These are phyloP conservation scores for Antigone vipio DNA, from an alignment of 2,113 vertebrate genomes.

Conservation along the genomic window DNA sequence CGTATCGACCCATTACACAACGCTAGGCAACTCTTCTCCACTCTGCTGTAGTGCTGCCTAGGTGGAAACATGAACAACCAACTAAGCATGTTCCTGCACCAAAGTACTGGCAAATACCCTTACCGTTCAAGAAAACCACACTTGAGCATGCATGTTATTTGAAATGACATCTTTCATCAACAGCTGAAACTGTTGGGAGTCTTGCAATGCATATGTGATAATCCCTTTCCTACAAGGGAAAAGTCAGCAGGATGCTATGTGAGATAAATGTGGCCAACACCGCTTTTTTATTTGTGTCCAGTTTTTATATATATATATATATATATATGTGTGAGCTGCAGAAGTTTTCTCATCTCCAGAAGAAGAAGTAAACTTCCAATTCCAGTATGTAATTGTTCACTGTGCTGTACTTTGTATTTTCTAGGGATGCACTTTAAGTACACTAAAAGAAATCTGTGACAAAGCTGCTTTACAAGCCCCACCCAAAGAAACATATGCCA, in stretches of 20 bases:
- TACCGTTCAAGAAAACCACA: not conserved
- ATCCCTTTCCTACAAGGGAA: not conserved
- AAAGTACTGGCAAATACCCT: not conserved
- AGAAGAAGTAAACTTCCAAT: not conserved
- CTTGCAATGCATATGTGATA: not conserved
- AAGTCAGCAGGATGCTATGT: not conserved
- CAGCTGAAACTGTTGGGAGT: not conserved
- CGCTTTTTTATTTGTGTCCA: not conserved
- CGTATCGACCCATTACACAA: too few relatives aligned
- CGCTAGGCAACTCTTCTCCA: not conserved
- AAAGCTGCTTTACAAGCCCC: not conserved
- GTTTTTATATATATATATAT: not conserved
- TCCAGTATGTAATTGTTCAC: not conserved
- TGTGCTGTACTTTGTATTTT: not conserved
- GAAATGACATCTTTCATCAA: not conserved
- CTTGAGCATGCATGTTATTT: rapidly evolving
- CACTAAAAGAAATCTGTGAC: not conserved
- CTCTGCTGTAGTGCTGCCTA: not conserved
- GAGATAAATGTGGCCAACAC: not conserved
- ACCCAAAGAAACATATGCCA: not conserved
- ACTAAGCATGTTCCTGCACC: not conserved
- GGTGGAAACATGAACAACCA: not conserved
- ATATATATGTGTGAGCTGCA: not conserved
- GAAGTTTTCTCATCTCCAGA: not conserved
- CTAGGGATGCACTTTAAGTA: not conserved